Percentiles rank a stretch among this genome's conserved stretches.
phyloP scores from a whole-genome alignment of 2,113 vertebrate species.

The Periophthalmus modestus region DNA sequence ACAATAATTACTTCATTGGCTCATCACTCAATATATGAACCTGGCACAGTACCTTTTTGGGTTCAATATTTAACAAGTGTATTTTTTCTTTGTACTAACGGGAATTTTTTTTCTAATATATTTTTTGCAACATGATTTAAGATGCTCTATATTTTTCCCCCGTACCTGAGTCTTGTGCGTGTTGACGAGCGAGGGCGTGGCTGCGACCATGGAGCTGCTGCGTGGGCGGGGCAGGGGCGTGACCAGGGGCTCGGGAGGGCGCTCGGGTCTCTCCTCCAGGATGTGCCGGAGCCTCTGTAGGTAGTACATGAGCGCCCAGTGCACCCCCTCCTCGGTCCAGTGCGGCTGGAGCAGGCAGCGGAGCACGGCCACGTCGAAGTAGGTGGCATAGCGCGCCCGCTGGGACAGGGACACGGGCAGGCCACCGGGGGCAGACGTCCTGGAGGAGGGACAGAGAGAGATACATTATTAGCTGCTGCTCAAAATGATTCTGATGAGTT shows the following conservation, averaged over 20 bases:
- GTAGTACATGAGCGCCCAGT: slow-evolving; percentile 97
- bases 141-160: too few relatives aligned
- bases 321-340: slow-evolving; percentile 96
- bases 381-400: slow-evolving; percentile 91
- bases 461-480: background rate
- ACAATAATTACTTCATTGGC: too few relatives aligned
- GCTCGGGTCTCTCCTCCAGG: slow-evolving; percentile 93
- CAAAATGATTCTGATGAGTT: background rate
- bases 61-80: too few relatives aligned
- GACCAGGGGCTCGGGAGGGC: slow-evolving; percentile 82
- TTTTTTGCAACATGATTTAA: too few relatives aligned
- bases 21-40: too few relatives aligned
- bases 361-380: slow-evolving; percentile 96
- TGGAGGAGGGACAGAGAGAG: slow-evolving; percentile 21
- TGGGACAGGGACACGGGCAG: slow-evolving; percentile 82
- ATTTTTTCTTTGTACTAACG: too few relatives aligned
- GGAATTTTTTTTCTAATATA: too few relatives aligned
- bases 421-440: slow-evolving; percentile 69
- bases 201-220: slow-evolving; percentile 98
- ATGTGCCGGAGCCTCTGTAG: slow-evolving; percentile 92
- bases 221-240: slow-evolving; percentile 87
- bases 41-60: too few relatives aligned
- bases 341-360: slow-evolving; percentile 95
- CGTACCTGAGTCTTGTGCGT: slow-evolving; percentile 96
- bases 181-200: slow-evolving; percentile 93